phyloP scores from a whole-genome alignment of 1,140 invertebrate genomes.

The Aphaenogaster floridana region DNA sequence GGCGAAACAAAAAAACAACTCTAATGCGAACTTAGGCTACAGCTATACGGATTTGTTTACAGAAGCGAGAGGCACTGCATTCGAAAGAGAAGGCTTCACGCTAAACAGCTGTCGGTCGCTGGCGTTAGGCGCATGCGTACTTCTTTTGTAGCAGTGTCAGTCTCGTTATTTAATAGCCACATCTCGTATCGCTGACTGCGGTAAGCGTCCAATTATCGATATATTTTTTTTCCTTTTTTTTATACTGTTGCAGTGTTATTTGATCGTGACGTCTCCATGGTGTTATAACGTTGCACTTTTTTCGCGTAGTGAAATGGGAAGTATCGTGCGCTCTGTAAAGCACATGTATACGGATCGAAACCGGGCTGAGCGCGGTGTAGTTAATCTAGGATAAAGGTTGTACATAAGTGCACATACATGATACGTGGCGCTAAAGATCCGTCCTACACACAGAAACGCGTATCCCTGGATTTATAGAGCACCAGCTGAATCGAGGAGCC shows the following conservation, averaged over 20 bases:
- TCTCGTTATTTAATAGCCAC: too few species aligned
- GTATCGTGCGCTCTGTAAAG: constrained; percentile 17
- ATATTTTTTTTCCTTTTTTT: not conserved
- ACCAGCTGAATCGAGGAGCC: not conserved
- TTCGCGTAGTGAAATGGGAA: not conserved
- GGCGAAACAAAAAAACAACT: too few species aligned
- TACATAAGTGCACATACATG: constrained; percentile 49
- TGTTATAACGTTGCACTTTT: not conserved
- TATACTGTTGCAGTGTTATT: not conserved
- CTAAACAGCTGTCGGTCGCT: too few species aligned
- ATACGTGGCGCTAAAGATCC: constrained; percentile 58
- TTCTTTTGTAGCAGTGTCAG: too few species aligned
- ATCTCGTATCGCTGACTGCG: not conserved
- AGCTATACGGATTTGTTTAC: too few species aligned
- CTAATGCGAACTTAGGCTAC: too few species aligned
- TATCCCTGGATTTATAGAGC: constrained; percentile 62
- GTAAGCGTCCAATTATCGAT: constrained; percentile 18
- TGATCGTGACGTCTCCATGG: not conserved
- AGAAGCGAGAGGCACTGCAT: too few species aligned
- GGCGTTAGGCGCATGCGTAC: too few species aligned
- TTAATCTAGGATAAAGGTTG: constrained; percentile 71
- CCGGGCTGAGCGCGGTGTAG: constrained; percentile 42
- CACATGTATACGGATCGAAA: constrained; percentile 35
- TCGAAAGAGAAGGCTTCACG: too few species aligned
- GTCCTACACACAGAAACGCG: constrained; percentile 30